Conservation (phyloP, 1,140 invertebrate species). For the Saxidomus purpurata region DNA sequence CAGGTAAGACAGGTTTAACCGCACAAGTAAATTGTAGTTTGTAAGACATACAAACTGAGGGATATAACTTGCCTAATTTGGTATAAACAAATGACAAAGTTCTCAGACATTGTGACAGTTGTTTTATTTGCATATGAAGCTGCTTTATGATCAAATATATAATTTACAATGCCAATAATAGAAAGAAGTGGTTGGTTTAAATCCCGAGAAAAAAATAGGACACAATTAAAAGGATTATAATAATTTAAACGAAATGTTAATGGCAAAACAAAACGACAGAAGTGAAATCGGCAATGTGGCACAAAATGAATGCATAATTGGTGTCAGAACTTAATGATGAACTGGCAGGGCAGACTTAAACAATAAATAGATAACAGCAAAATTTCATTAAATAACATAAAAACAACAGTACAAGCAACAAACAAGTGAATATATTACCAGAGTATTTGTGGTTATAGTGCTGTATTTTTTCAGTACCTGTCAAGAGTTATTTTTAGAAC, state of each 20-base stretch:
- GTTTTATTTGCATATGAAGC: slow-evolving; percentile 38
- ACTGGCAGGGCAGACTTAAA: background rate
- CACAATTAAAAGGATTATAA: background rate
- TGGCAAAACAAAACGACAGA: background rate
- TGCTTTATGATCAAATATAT: background rate
- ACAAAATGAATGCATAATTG: background rate
- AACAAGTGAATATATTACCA: background rate
- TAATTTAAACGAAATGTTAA: background rate
- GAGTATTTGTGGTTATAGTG: no score
- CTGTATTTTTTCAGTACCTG: no score
- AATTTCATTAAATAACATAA: background rate
- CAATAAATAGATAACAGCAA: background rate
- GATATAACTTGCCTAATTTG: no score
- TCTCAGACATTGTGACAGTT: slow-evolving; percentile 37
- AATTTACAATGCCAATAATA: slow-evolving; percentile 16
- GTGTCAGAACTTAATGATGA: background rate
- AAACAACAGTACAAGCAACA: background rate
- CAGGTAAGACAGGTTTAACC: no score
- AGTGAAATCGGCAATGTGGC: background rate
- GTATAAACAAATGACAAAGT: no score
- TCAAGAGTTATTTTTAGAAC: no score
- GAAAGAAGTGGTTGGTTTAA: background rate
- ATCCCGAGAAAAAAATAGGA: background rate
- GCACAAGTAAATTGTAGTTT: no score
- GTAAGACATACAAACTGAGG: no score